Evolutionary conservation across 2,888 invertebrate species (phyloP), one percentile per base, ranked within the genome.

Genomic region (Lutraria lutraria): DNA sequence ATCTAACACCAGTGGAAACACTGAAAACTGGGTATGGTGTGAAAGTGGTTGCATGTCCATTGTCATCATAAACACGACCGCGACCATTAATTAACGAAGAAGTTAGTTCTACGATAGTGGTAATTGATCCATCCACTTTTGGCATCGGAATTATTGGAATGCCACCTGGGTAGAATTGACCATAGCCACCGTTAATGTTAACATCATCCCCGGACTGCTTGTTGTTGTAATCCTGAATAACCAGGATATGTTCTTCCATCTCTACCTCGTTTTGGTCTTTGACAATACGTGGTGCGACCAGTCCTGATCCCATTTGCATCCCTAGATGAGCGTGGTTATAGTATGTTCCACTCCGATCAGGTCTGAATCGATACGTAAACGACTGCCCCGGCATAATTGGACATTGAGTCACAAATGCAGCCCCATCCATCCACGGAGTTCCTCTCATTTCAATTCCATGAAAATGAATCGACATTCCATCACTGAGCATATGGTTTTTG

Each of bases 31-130:
- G 56, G n/a, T 92, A 56, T 8, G 94, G 91, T 25, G 93, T 88
- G 21, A 83, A 81, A 19, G 91, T 91, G 68, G 88, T 52, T 29
- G 86, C 56, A 0, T 34, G 82, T 10, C 87, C 90, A 13, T 31
- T 63, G 16, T 84, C 72, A 52, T 89, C 85, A 34, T 54, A 85
- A 31, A 90, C 87, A 19, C 94, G 86, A 0, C 94, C 94, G 79
- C 93, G 85, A 0, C 94, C 94, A 80, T 94, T 94, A 8, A 94
- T 91, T 19, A 94, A 86, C 1, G 85, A n/a, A n/a, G n/a, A n/a
- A n/a, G n/a, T n/a, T n/a, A n/a, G n/a, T n/a, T n/a, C n/a, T n/a
- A n/a, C n/a, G n/a, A n/a, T n/a, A n/a, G n/a, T n/a, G n/a, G n/a
- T n/a, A n/a, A n/a, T 91, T 13, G 93, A 93, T 31, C 31, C 85